Evolutionary conservation across 2,888 invertebrate genomes (phyloP).

Genomic region (Stenoptilia bipunctidactyla): DNA sequence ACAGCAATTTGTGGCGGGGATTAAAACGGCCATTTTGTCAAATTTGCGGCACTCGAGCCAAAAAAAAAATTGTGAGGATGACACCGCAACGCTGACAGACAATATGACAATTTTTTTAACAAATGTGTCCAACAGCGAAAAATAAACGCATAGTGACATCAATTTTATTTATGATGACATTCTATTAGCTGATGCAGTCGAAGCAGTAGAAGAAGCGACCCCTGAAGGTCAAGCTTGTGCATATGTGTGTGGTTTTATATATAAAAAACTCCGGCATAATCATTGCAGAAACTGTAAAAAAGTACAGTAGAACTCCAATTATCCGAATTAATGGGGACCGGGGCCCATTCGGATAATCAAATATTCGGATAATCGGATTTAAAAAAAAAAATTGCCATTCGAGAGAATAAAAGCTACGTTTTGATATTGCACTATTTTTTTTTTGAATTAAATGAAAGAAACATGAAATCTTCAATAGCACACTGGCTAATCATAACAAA

Average conservation of each 20-base stretch:
- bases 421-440: too few species aligned
- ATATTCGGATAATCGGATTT: too few species aligned
- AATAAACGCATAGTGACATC: background rate
- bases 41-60: constrained; percentile 4
- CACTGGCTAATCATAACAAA: too few species aligned
- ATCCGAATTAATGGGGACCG: too few species aligned
- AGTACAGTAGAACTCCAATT: too few species aligned
- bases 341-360: too few species aligned
- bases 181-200: constrained; percentile 3
- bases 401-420: too few species aligned
- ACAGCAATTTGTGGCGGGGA: constrained; percentile 13
- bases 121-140: background rate
- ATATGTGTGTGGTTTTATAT: constrained; percentile 12
- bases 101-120: constrained; percentile 9
- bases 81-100: constrained; percentile 5
- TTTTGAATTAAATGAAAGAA: too few species aligned
- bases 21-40: constrained; percentile 10
- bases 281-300: background rate
- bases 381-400: too few species aligned
- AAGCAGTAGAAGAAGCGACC: constrained; percentile 5
- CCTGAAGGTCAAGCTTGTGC: constrained; percentile 12
- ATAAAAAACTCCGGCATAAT: background rate
- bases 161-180: constrained; percentile 1
- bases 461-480: too few species aligned
- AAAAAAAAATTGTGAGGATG: constrained; percentile 12